Evolutionary conservation across 2,888 invertebrate genomes (phyloP).

Genomic region (Creontiades dilutus): DNA sequence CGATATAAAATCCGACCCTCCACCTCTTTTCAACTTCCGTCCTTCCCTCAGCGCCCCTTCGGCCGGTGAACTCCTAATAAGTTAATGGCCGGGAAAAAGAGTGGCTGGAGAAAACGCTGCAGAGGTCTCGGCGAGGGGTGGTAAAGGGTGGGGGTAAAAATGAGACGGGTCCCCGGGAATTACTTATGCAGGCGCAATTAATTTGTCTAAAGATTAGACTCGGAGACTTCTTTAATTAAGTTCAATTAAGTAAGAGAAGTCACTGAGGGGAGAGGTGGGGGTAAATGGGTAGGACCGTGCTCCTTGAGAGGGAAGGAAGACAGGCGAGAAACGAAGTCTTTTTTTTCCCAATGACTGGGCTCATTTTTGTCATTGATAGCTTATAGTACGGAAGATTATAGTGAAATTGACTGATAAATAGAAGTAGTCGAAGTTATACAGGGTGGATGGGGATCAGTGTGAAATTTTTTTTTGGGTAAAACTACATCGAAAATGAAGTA

Average conservation of each 20-base stretch:
- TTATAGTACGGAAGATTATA: too few species aligned
- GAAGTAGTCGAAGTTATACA: too few species aligned
- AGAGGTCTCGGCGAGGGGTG: slow-evolving; percentile 40
- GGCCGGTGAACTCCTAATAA: slow-evolving; percentile 74
- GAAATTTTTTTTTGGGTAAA: too few species aligned
- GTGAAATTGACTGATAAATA: too few species aligned
- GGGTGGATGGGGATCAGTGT: too few species aligned
- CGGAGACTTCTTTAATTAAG: slow-evolving; percentile 76
- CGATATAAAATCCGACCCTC: slow-evolving; percentile 72
- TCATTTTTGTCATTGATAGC: neutral
- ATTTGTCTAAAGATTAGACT: slow-evolving; percentile 76
- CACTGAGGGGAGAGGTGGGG: slow-evolving; percentile 11
- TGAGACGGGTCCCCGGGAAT: slow-evolving; percentile 73
- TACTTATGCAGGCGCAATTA: slow-evolving; percentile 76
- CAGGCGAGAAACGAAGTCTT: slow-evolving; percentile 13
- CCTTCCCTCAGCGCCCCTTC: slow-evolving; percentile 43
- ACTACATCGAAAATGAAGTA: too few species aligned
- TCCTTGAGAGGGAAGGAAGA: neutral
- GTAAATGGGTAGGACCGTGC: neutral
- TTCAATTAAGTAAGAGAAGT: slow-evolving; percentile 75
- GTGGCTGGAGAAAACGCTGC: slow-evolving; percentile 55
- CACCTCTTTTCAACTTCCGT: slow-evolving; percentile 57
- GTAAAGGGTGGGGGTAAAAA: slow-evolving; percentile 71
- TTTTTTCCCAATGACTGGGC: neutral
- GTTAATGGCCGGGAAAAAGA: slow-evolving; percentile 76